Evolutionary conservation across 2,797 vertebrate species (phyloP).

Genomic region (Pseudochaenichthys georgianus): DNA sequence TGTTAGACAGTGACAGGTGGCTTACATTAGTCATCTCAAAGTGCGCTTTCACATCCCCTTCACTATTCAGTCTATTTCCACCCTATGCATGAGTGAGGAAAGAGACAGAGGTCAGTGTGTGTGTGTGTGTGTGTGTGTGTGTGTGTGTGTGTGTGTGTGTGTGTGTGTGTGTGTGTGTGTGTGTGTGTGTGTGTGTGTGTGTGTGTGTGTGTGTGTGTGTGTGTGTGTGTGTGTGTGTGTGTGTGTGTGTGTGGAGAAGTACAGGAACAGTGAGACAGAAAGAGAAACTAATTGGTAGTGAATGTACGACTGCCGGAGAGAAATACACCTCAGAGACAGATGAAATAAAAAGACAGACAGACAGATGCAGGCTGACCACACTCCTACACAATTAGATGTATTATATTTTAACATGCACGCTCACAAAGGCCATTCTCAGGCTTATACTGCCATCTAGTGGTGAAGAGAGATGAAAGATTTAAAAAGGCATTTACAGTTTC

Average conservation of each 20-base stretch:
- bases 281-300: constrained; percentile 2
- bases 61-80: constrained; percentile 5
- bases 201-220: too few species aligned
- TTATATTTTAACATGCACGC: constrained; percentile 16
- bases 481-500: too few species aligned
- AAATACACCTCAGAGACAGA: neutral
- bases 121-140: too few species aligned
- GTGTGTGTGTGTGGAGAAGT: too few species aligned
- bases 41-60: constrained; percentile 9
- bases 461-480: too few species aligned
- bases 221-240: accelerated
- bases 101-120: neutral
- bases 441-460: constrained; percentile 68
- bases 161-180: accelerated
- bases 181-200: too few species aligned
- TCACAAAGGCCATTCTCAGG: constrained; percentile 1
- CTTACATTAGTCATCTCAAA: constrained; percentile 23
- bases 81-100: neutral
- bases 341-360: constrained; percentile 1
- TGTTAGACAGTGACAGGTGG: constrained; percentile 2
- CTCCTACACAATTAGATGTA: constrained; percentile 8
- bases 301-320: constrained; percentile 8
- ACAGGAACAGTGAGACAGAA: constrained; percentile 5
- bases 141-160: accelerated
- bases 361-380: neutral